Base-by-base conservation (phyloP, 2,888 invertebrate genomes). In the Fabriciana adippe region DNA sequence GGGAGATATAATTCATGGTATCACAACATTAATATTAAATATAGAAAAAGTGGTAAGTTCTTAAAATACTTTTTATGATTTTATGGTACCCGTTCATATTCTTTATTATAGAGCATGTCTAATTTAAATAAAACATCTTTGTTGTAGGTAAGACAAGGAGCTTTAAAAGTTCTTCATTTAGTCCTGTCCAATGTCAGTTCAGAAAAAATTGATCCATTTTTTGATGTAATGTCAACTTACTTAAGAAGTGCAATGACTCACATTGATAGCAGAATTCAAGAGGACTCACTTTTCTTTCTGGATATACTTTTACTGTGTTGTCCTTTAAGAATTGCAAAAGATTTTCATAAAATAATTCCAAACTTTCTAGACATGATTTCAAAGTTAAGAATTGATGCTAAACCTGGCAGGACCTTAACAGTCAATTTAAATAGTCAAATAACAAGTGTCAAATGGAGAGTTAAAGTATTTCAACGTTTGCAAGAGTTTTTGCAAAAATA, bases 181-280 rank as follows among this genome's bases (percentile, higher is more conserved):
- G 88, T 94, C 64, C 81, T 94, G 3, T 83, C 86, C 31, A 87
- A 85, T 74, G 81, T 85, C 2, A 71, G 78, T 13, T 66, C 87
- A 68, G 92, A 93, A 13, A 94, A 94, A 75, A 83, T 96, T 15
- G 83, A 93, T 53, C 97, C 97, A 13, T 97, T 97, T 83, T 96
- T 96, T 80, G 94, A 95, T 71, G 93, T 96, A 6, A 88, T 98
- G 69, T 94, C 96, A 21, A 96, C 97, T 1, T 97, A 97, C 84
- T 85, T 98, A 57, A 94, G 96, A 64, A 98, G 98, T 89, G 96
- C 97, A 0, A 97, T 98, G 97, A 98, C 97, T 0, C 97, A 98
- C 78, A 96, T 98, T 69, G 94, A 96, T 81, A 94, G 93, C 14
- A 92, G 94, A 61, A 95, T 98, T 71, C 97, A 97, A 81, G 96